A percentile compares a stretch with the other conserved stretches of the same genome.
phyloP scores from a whole-genome alignment of 2,888 invertebrate species.

The Rhingia rostrata region DNA sequence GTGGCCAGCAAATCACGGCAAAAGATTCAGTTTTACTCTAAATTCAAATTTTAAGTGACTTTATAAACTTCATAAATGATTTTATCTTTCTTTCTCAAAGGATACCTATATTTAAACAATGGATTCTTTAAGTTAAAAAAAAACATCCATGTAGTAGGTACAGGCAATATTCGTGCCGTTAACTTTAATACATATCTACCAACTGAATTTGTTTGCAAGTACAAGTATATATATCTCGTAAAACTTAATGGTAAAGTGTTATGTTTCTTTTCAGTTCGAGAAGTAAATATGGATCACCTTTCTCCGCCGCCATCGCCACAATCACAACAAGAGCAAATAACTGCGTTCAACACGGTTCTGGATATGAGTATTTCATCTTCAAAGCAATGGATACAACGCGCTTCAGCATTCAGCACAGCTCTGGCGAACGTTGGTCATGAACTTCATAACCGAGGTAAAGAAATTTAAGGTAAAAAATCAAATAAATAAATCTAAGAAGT shows the following conservation, averaged over 20 bases:
- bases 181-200: too few species aligned
- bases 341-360: slow-evolving; percentile 78
- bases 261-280: slow-evolving; percentile 44
- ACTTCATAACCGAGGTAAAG: slow-evolving; percentile 80
- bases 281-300: slow-evolving; percentile 80
- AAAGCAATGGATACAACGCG: slow-evolving; percentile 82
- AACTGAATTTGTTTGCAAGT: too few species aligned
- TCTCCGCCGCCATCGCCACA: slow-evolving; percentile 83
- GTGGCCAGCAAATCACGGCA: too few species aligned
- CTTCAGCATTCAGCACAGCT: slow-evolving; percentile 82
- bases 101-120: too few species aligned
- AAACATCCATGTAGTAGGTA: too few species aligned
- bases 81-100: too few species aligned
- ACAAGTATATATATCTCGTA: too few species aligned
- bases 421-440: slow-evolving; percentile 81
- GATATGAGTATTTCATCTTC: slow-evolving; percentile 78
- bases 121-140: too few species aligned
- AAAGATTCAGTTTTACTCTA: too few species aligned
- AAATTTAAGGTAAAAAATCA: slow-evolving; percentile 1
- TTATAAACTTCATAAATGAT: too few species aligned
- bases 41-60: too few species aligned
- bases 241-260: neutral
- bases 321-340: slow-evolving; percentile 79
- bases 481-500: slow-evolving; percentile 10
- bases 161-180: too few species aligned